phyloP scores from a whole-genome alignment of 2,113 vertebrate genomes.

The Cairina moschata region DNA sequence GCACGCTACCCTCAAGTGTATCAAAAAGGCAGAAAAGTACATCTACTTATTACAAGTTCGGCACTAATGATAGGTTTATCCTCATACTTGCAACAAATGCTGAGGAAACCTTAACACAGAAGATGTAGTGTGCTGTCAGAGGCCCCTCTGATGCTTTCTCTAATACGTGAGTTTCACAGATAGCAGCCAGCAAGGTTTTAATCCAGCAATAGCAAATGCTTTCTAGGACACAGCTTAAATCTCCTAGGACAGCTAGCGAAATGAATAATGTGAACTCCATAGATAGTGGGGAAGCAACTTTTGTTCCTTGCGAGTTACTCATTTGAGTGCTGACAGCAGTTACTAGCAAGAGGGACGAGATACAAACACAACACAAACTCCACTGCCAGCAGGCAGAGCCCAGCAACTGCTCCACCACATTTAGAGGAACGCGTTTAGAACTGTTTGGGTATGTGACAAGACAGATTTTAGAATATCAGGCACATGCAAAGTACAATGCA shows the following conservation, averaged over 20 bases:
- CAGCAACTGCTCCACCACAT: neutral
- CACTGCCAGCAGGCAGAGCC: neutral
- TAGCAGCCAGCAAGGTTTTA: neutral
- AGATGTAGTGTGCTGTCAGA: rapidly evolving
- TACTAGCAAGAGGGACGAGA: neutral
- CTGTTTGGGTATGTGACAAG: neutral
- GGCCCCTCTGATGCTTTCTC: neutral
- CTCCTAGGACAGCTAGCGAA: neutral
- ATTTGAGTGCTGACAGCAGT: neutral
- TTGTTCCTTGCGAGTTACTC: neutral
- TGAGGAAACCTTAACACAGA: neutral
- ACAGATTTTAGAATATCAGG: neutral
- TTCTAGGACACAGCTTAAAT: neutral
- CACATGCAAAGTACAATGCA: neutral
- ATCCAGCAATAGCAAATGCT: neutral
- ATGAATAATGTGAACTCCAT: neutral
- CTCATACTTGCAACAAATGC: neutral
- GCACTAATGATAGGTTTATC: neutral
- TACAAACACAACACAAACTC: neutral
- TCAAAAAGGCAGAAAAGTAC: neutral
- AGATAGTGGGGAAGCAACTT: neutral
- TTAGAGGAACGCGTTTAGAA: neutral
- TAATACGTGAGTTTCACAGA: neutral
- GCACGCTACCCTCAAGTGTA: neutral
- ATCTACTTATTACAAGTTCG: too few species aligned